Conservation (phyloP, 2,797 vertebrate species). For the Danio aesculapii region DNA sequence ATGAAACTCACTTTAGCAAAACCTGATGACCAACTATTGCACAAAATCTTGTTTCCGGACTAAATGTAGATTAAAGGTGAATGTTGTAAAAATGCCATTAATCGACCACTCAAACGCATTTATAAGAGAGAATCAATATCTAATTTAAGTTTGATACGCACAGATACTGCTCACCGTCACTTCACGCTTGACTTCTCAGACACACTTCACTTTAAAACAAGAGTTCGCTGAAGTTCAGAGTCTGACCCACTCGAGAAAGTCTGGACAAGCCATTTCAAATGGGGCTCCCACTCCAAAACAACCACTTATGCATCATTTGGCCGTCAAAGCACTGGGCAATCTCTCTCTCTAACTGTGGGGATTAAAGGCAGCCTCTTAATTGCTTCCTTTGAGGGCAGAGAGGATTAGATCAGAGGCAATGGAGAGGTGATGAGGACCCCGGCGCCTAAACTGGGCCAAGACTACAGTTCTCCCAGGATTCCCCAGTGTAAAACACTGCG, state of each 20-base stretch:
- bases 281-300: slow-evolving; percentile 53
- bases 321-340: slow-evolving; percentile 52
- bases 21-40: not conserved
- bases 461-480: slow-evolving; percentile 47
- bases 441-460: slow-evolving; percentile 48
- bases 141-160: slow-evolving; percentile 19
- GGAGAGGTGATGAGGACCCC: slow-evolving; percentile 55
- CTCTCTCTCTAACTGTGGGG: slow-evolving; percentile 53
- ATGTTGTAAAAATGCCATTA: slow-evolving; percentile 29
- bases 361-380: slow-evolving; percentile 60
- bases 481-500: slow-evolving; percentile 40
- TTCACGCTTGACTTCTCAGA: not conserved
- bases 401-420: slow-evolving; percentile 58
- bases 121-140: slow-evolving; percentile 23
- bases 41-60: not conserved
- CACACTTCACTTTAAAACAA: slow-evolving; percentile 6
- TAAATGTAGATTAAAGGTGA: slow-evolving; percentile 21
- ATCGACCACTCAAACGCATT: slow-evolving; percentile 25
- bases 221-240: slow-evolving; percentile 30
- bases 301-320: slow-evolving; percentile 64
- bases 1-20: not conserved
- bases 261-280: slow-evolving; percentile 45
- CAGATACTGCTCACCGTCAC: not conserved
- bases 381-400: slow-evolving; percentile 61
- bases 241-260: slow-evolving; percentile 41